Evolutionary conservation across 2,888 invertebrate species (phyloP), one percentile per base, ranked within the genome.

Genomic region (Oligia strigilis): DNA sequence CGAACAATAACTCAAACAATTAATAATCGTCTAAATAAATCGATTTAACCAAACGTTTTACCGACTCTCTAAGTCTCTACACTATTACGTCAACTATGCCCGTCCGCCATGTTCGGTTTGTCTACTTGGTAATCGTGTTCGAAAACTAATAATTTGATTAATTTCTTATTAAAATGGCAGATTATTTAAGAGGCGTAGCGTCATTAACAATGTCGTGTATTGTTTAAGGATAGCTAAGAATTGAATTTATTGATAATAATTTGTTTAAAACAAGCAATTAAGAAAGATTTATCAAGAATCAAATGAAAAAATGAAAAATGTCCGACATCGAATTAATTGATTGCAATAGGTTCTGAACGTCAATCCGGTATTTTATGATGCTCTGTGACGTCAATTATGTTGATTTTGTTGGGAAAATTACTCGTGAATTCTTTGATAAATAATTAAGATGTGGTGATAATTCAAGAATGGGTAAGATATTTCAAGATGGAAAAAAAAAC

Each of bases 401-500:
- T 40, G 94, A 94, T 93, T 94, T 93, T 92, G 82, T 90, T 88
- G 87, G 81, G 89, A 91, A 81, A 92, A 92, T 83, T 92, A 88
- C n/a, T 64, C 84, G 89, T 87, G 88, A 89, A 86, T 88, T 91
- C 88, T 89, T 87, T 90, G 87, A 65, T 90, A 91, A 91, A 92
- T 90, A 13, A 92, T 91, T 89, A 67, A 4, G 82, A 95, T 94
- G 94, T 87, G 91, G 46, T 92, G 90, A 85, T 90, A 89, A 79
- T 84, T 80, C 70, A 76, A 93, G 91, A 90, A 95, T 95, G 95
- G 95, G 96, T 95, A 87, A 49, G 9, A 19, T 72, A 71, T 49
- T 46, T 65, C 43, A 29, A 49, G 19, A 60, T 9, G 23, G 46
- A 60, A 49, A 66, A 66, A 67, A 55, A 64, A 65, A 60, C 23